Base-by-base conservation (phyloP, 64 coral and sea anemone species). In the Pocillopora verrucosa region DNA sequence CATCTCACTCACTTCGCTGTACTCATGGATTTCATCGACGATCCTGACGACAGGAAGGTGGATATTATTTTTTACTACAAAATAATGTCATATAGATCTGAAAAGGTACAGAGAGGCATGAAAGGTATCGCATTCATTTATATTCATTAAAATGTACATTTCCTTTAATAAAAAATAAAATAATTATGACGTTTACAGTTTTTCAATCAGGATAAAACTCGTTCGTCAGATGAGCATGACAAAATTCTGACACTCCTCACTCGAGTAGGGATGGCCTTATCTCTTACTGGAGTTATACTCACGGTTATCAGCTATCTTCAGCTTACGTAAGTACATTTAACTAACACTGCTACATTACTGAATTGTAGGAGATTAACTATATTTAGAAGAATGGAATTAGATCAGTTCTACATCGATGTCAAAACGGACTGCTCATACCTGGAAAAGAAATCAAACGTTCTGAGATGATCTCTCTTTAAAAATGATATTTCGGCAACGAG, bases 1-100 rank as follows among this genome's bases (percentile, higher is more conserved):
- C 90, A 92, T 51, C 72, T 92, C 75, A 92, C 90, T 2, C 90
- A 92, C 58, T 92, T 92, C 80, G 90, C 75, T 20, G 83, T 92
- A 22, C 90, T 92, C 12, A 86, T 92, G 81, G 81, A 87, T 64
- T 76, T 79, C 36, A 30, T 22, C 17, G 4, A 45, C 20, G 30
- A 38, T 24, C n/a, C 1, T 45, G 41, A 56, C 41, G 4, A 15
- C 9, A 38, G 36, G 22, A 56, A 72, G 35, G 20, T 36, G 22
- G n/a, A n/a, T n/a, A 30, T 0, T 30, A 51, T 57, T 56, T 1
- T 24, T 70, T 10, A 10, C 11, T 26, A 19, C 30, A 88, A n/a
- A 14, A 75, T 68, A 76, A 76, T 76, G 6, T 51, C 10, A 58
- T 67, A 22, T 20, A 3, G 16, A 5, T 56, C 41, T 51, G 1